Base-by-base conservation (phyloP, 2,888 invertebrate genomes). In the Trichogramma evanescens region DNA sequence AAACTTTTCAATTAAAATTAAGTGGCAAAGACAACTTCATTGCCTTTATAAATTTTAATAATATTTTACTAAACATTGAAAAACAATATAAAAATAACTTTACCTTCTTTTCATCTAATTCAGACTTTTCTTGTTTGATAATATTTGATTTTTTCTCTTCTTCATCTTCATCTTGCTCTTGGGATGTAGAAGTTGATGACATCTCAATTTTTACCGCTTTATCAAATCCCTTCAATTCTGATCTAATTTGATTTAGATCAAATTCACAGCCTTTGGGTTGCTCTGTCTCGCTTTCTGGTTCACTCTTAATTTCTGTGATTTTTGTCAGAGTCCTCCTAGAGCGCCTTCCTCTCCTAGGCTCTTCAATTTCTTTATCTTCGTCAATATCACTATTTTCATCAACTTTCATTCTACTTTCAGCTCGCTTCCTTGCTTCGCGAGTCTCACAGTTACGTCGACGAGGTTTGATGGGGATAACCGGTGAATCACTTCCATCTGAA, bases 181-280 rank as follows among this genome's bases (percentile, higher is more conserved):
- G 13, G 13, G 13, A 13, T 13, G 13, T 13, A 13, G 13, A 13
- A 13, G 13, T 13, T 13, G 13, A 13, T 13, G 13, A 67, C 3
- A 78, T 71, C 41, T 78, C 77, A n/a, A 80, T 69, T 70, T 84
- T 84, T 0, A 85, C 80, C 6, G 83, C 81, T 69, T 86, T 86
- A 56, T 85, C 84, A 54, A 91, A 85, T 5, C 91, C 92, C 76
- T 92, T 93, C 4, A 92, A 78, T 73, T 93, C 92, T 0, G 90
- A 90, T 66, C 91, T 81, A 61, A 93, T 91, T 79, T 91, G 89
- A 77, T 89, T 91, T 39, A 93, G 81, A 78, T 93, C 92, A 72
- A 89, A 91, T 71, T 91, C 91, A 4, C 89, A 82, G 1, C 87
- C 87, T 72, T 86, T 85, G 0, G 83, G 82, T 55, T 78, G 78